Percentiles rank a stretch among this genome's conserved stretches.
phyloP scores from a whole-genome alignment of 2,888 invertebrate genomes.

The Aphrophora alni region DNA sequence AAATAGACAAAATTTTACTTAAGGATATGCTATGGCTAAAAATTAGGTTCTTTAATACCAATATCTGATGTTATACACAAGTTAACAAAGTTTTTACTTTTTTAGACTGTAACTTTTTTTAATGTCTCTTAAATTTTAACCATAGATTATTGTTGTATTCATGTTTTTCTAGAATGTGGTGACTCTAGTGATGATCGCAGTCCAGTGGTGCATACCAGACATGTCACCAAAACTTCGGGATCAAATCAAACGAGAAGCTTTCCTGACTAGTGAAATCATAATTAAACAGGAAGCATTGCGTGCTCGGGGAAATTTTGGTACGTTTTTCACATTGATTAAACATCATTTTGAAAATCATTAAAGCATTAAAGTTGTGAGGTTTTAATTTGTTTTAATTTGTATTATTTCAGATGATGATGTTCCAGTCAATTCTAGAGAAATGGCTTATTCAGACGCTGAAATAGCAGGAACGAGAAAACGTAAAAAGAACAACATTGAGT shows the following conservation, averaged over 20 bases:
- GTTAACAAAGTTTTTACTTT: too few species aligned
- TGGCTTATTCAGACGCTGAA: neutral
- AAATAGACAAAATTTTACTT: too few species aligned
- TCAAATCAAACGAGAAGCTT: constrained; percentile 85
- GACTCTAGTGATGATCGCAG: constrained; percentile 85
- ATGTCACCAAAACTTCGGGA: constrained; percentile 84
- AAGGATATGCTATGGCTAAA: too few species aligned
- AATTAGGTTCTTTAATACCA: too few species aligned
- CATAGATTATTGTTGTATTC: too few species aligned
- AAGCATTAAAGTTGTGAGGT: neutral
- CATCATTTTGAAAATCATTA: neutral
- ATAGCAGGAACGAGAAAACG: neutral
- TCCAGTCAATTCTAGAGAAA: neutral
- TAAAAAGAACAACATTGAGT: neutral
- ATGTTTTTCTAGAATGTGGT: constrained; percentile 84
- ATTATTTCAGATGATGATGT: neutral
- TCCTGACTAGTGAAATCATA: constrained; percentile 91
- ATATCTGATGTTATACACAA: too few species aligned
- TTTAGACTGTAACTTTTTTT: too few species aligned
- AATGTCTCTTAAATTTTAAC: too few species aligned
- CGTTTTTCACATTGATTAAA: neutral
- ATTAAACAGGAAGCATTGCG: constrained; percentile 73
- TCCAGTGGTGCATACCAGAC: constrained; percentile 94
- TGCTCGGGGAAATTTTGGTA: constrained; percentile 15
- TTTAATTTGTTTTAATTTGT: neutral